These are phyloP conservation scores for Eulemur albifrons DNA, from an alignment of 2,797 vertebrate genomes.

Conservation along the genomic window DNA sequence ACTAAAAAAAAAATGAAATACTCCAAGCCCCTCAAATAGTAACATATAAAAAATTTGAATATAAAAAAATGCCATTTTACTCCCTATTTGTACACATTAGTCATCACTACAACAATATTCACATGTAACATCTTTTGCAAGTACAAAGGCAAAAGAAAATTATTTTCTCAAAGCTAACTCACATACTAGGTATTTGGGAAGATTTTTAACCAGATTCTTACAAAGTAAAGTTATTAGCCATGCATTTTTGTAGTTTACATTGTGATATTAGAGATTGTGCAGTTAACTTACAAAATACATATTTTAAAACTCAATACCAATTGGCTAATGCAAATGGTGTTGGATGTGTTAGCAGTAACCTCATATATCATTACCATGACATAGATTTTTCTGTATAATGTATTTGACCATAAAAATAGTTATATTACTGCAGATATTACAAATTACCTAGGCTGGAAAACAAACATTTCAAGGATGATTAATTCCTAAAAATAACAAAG, in stretches of 20 bases:
- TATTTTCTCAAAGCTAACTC: neutral
- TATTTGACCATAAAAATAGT: constrained; percentile 60
- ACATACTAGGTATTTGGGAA: neutral
- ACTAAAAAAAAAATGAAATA: neutral
- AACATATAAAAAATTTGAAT: neutral
- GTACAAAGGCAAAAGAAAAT: neutral
- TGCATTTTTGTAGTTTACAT: neutral
- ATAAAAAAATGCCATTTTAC: neutral
- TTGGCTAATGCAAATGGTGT: neutral
- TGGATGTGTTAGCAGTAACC: neutral
- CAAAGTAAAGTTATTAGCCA: neutral
- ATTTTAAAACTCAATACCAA: neutral
- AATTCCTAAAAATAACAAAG: constrained; percentile 81
- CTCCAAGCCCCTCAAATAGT: neutral
- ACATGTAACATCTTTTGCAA: neutral
- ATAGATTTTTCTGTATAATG: constrained; percentile 22
- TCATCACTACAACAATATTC: neutral
- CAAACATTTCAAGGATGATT: constrained; percentile 81
- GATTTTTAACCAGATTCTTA: neutral
- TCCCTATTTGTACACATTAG: neutral
- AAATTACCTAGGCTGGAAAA: constrained; percentile 75
- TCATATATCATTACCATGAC: constrained; percentile 1
- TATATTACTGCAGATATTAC: constrained; percentile 59
- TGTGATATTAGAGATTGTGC: neutral
- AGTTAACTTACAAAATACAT: neutral